Evolutionary conservation across 2,888 invertebrate genomes (phyloP).

Genomic region (Drosophila multiciliata): DNA sequence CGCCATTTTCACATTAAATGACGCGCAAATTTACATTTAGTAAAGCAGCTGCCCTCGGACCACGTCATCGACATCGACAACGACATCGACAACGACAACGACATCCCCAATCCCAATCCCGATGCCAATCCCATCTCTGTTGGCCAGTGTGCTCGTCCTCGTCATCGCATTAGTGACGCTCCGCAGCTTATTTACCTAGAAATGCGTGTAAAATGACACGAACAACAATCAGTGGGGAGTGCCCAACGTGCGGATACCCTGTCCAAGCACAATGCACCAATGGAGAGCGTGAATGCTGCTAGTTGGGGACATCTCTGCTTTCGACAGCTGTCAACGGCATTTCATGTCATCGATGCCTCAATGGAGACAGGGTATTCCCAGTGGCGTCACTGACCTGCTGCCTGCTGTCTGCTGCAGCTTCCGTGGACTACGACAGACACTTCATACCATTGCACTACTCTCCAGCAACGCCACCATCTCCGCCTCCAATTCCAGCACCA

Average conservation of each 20-base stretch:
- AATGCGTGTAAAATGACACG: constrained; percentile 75
- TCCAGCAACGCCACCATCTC: not conserved
- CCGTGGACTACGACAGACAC: not conserved
- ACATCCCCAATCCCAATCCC: not conserved
- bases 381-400: constrained; percentile 40
- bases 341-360: not conserved
- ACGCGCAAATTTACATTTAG: constrained; percentile 75
- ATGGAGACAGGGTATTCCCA: not conserved
- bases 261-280: not conserved
- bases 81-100: constrained; percentile 1
- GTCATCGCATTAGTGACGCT: constrained; percentile 75
- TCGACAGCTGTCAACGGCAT: not conserved
- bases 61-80: constrained; percentile 41
- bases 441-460: not conserved
- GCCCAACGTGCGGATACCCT: not conserved
- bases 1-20: constrained; percentile 66
- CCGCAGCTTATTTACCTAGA: constrained; percentile 72
- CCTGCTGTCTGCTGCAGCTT: constrained; percentile 25
- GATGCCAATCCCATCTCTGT: not conserved
- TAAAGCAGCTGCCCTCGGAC: constrained; percentile 21
- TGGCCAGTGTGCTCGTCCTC: constrained; percentile 12
- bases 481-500: not conserved
- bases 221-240: constrained; percentile 5
- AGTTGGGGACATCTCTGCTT: not conserved
- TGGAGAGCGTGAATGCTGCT: not conserved